These are phyloP conservation scores for Gobio gobio DNA, from an alignment of 2,113 vertebrate genomes.

Conservation along the genomic window DNA sequence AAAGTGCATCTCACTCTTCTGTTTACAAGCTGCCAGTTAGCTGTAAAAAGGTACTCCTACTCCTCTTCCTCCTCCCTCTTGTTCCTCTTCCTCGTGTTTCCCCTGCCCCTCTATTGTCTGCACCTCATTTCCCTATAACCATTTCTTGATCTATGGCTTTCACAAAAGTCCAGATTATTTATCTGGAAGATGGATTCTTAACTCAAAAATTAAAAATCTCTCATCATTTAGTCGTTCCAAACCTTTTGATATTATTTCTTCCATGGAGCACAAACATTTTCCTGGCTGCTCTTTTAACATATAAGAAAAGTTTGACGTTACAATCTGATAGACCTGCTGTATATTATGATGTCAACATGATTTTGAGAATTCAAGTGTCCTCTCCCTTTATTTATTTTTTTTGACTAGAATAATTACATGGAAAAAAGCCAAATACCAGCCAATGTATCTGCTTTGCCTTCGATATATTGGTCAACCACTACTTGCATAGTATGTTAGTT, in stretches of 20 bases:
- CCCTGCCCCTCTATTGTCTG: constrained; percentile 19
- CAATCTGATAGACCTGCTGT: too few species aligned
- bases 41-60: constrained; percentile 98
- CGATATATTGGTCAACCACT: neutral
- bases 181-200: neutral
- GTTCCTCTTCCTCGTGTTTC: constrained; percentile 40
- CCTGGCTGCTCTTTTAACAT: neutral
- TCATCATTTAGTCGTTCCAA: neutral
- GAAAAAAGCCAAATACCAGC: neutral
- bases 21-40: constrained; percentile 99
- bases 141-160: constrained; percentile 27
- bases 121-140: constrained; percentile 45
- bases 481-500: neutral
- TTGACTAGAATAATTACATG: too few species aligned
- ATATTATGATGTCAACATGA: too few species aligned
- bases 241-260: neutral
- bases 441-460: neutral
- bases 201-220: neutral
- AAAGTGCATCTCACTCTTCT: constrained; percentile 98
- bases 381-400: too few species aligned
- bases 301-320: neutral
- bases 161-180: constrained; percentile 16
- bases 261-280: neutral
- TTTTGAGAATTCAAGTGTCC: too few species aligned
- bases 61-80: constrained; percentile 63